Evolutionary conservation across 2,797 vertebrate genomes (phyloP).

Genomic region (Pseudochirops corinnae): DNA sequence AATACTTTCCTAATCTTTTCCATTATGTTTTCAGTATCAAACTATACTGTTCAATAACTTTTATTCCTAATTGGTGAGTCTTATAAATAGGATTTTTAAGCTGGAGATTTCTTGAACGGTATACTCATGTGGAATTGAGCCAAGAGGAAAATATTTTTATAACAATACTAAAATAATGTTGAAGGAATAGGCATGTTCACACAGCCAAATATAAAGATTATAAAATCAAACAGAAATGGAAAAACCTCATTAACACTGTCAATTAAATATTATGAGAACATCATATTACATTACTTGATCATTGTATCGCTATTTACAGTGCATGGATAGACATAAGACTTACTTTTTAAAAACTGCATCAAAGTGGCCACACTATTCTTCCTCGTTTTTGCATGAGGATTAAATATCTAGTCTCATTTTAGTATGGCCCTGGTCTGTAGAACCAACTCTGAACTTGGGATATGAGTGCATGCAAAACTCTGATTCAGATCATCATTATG

Average conservation of each 20-base stretch:
- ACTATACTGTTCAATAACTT: background rate
- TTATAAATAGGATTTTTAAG: background rate
- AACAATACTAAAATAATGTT: conserved; percentile 21
- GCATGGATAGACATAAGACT: background rate
- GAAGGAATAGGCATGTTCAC: background rate
- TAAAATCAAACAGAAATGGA: conserved; percentile 12
- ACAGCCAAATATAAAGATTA: background rate
- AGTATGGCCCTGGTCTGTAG: background rate
- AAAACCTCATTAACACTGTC: conserved; percentile 25
- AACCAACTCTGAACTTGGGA: conserved; percentile 4
- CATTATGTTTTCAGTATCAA: background rate
- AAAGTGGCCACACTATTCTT: background rate
- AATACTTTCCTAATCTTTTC: conserved; percentile 20
- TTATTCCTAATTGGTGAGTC: background rate
- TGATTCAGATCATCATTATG: conserved; percentile 22
- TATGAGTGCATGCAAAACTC: conserved; percentile 28
- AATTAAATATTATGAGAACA: background rate
- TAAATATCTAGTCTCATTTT: conserved; percentile 24
- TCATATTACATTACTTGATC: background rate
- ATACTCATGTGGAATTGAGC: background rate
- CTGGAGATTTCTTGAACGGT: background rate
- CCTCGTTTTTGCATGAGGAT: conserved; percentile 31
- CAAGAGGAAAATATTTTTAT: conserved; percentile 43
- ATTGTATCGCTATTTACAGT: background rate
- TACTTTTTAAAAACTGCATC: background rate